Evolutionary conservation across 30 jellyfish, hydroid and myxozoan genomes (phyloP).

Genomic region (Chrysaora quinquecirrha): DNA sequence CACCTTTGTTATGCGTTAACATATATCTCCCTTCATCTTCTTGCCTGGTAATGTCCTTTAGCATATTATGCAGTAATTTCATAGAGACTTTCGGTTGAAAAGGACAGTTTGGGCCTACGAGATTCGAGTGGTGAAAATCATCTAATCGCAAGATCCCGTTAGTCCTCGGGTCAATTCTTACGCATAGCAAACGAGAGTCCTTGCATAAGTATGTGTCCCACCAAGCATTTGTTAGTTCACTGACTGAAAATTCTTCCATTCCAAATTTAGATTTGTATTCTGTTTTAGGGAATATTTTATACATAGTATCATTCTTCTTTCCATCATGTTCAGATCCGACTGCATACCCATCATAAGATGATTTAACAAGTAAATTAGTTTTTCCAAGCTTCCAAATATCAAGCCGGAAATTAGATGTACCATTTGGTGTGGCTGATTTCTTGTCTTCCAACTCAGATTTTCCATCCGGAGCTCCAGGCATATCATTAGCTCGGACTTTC

Average conservation of each 20-base stretch:
- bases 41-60: background rate
- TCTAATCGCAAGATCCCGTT: background rate
- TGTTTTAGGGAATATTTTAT: background rate
- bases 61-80: background rate
- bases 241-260: background rate
- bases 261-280: background rate
- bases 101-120: slow-evolving; percentile 18
- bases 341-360: background rate
- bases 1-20: background rate
- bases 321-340: background rate
- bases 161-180: background rate
- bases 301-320: background rate
- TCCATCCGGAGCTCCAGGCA: too few relatives aligned
- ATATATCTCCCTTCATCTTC: background rate
- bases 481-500: too few relatives aligned
- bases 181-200: background rate
- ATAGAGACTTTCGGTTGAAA: background rate
- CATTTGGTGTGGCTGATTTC: too few relatives aligned
- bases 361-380: background rate
- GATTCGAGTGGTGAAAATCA: background rate
- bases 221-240: background rate
- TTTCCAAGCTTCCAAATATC: slow-evolving; percentile 12
- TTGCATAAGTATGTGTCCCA: background rate
- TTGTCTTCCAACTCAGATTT: too few relatives aligned
- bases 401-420: background rate